These are phyloP conservation scores for Drosophila seguyi DNA, from an alignment of 1,140 invertebrate genomes.

Conservation along the genomic window DNA sequence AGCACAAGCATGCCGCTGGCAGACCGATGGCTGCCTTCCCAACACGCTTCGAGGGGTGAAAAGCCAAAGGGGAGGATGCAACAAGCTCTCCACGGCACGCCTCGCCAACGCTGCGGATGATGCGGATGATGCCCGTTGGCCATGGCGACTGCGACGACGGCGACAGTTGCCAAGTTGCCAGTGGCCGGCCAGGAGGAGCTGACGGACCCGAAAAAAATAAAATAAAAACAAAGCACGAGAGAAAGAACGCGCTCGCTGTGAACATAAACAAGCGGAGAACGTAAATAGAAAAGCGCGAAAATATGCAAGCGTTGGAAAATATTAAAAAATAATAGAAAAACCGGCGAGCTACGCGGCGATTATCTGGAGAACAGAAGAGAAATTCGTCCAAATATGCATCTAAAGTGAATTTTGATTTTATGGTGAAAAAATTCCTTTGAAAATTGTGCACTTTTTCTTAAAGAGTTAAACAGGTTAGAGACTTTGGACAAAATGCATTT, in stretches of 20 bases:
- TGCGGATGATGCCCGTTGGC: constrained; percentile 22
- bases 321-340: constrained; percentile 74
- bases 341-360: constrained; percentile 17
- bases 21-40: constrained; percentile 54
- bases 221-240: constrained; percentile 31
- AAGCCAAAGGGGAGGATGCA: constrained; percentile 42
- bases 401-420: constrained; percentile 23
- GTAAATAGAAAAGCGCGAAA: constrained; percentile 64
- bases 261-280: constrained; percentile 38
- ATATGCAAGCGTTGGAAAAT: constrained; percentile 60
- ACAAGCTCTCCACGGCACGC: constrained; percentile 67
- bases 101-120: constrained; percentile 41
- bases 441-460: neutral
- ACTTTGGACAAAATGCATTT: neutral
- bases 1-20: constrained; percentile 71
- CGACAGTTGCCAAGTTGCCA: constrained; percentile 65
- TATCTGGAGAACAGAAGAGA: constrained; percentile 19
- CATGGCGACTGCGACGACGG: constrained; percentile 23
- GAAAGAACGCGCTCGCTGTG: constrained; percentile 9
- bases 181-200: constrained; percentile 67
- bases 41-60: constrained; percentile 42
- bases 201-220: constrained; percentile 57
- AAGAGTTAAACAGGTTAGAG: neutral
- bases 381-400: neutral
- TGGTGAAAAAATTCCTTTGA: neutral